Conservation (phyloP, 2,113 vertebrate species). For the Cyprinodon tularosa region DNA sequence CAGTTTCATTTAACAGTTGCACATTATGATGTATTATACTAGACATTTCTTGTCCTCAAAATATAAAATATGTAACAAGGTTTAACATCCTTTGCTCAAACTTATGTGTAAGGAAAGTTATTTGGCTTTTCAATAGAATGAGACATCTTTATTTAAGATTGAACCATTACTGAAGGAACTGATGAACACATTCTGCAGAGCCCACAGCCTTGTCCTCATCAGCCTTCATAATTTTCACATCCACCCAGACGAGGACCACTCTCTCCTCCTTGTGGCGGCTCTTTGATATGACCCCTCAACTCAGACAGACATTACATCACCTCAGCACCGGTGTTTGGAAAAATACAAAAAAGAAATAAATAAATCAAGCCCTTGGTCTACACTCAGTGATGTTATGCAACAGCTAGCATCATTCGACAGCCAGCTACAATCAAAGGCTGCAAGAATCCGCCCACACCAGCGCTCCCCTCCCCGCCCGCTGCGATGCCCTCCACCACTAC, state of each 20-base stretch:
- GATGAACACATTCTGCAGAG: neutral
- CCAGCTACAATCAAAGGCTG: slow-evolving; percentile 45
- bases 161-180: neutral
- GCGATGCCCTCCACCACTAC: slow-evolving; percentile 38
- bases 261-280: slow-evolving; percentile 68
- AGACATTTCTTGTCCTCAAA: neutral
- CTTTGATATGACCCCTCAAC: slow-evolving; percentile 37
- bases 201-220: neutral
- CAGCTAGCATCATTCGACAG: slow-evolving; percentile 41
- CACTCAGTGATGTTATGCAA: slow-evolving; percentile 55
- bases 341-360: neutral
- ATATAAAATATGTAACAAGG: too few relatives aligned
- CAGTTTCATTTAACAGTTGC: neutral
- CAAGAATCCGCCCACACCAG: slow-evolving; percentile 45
- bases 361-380: slow-evolving; percentile 30
- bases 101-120: neutral
- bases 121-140: neutral
- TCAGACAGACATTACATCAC: slow-evolving; percentile 76
- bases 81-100: too few relatives aligned
- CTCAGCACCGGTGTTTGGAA: slow-evolving; percentile 26
- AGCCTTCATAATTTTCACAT: slow-evolving; percentile 1
- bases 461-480: slow-evolving; percentile 30
- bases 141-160: neutral
- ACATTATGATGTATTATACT: neutral
- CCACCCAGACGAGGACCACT: slow-evolving; percentile 33